Evolutionary conservation across 2,888 invertebrate species (phyloP).

Genomic region (Amphipoea oculea): DNA sequence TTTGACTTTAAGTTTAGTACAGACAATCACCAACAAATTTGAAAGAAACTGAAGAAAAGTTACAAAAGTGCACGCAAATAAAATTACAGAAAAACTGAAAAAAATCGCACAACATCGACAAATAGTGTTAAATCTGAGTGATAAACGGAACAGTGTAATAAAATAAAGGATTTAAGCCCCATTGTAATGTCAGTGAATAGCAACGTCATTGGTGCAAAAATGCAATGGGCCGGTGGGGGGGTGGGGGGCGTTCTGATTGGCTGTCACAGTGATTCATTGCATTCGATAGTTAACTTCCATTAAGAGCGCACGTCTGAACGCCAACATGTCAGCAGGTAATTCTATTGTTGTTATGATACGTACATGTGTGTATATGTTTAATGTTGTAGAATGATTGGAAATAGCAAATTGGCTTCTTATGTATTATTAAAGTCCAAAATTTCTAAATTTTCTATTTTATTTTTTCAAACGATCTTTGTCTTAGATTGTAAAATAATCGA

Average conservation of each 20-base stretch:
- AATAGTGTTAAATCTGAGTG: conserved; percentile 49
- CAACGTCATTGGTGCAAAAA: conserved; percentile 80
- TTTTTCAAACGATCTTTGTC: conserved; percentile 38
- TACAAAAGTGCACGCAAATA: conserved; percentile 33
- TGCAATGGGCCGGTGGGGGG: conserved; percentile 87
- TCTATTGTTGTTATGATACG: conserved; percentile 49
- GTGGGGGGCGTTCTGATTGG: conserved; percentile 71
- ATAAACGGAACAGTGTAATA: conserved; percentile 60
- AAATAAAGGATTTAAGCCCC: conserved; percentile 60
- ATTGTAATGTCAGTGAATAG: conserved; percentile 83
- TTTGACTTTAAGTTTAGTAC: conserved; percentile 23
- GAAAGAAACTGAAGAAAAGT: background rate
- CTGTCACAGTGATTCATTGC: conserved; percentile 75
- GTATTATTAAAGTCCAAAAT: conserved; percentile 35
- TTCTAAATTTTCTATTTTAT: conserved; percentile 36
- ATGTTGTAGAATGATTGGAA: conserved; percentile 53
- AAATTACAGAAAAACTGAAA: conserved; percentile 6
- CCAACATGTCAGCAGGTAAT: conserved; percentile 88
- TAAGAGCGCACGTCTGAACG: conserved; percentile 71
- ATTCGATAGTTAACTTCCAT: conserved; percentile 73
- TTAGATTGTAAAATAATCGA: conserved; percentile 42
- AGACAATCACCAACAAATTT: conserved; percentile 6
- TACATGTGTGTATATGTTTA: conserved; percentile 38
- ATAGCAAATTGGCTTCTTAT: conserved; percentile 54
- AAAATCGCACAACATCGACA: conserved; percentile 8